Evolutionary conservation across 2,888 invertebrate species (phyloP), one percentile per base, ranked within the genome.

Genomic region (Tachina grossa): DNA sequence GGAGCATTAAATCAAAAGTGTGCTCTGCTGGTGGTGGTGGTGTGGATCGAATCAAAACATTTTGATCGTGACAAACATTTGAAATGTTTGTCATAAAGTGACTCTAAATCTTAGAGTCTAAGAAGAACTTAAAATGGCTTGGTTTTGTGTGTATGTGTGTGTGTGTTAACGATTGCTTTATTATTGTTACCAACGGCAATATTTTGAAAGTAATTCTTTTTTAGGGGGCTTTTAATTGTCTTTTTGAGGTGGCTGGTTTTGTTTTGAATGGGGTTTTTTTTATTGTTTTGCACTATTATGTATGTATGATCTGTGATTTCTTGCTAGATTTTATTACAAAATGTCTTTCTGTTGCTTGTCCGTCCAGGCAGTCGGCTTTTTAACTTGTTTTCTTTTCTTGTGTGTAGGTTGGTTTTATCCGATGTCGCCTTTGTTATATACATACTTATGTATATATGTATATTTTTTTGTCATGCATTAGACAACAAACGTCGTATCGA

Each of bases 11-110:
- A 51, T 51, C n/a, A 51, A 41, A 69, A 61, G 59, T 61, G 69
- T 69, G 69, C 69, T 41, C 41, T 16, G 22, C 14, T 53, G 53
- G 19, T 65, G 65, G 31, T 22, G 22, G 49, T 53, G 22, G 13
- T 31, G 53, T 53, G n/a, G 31, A 61, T 66, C 68, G 45, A 69
- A 74, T 74, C 61, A 69, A 69, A 84, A 43, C 47, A 49, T 63
- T 80, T 77, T 76, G 75, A 71, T 86, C 78, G 81, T 85, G 85
- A 85, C 82, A 85, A 82, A 85, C 74, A 78, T 85, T 85, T 75
- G 53, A 85, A 78, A 81, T 78, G 68, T 69, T 77, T 80, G 76
- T 84, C 72, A 77, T 74, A 80, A 66, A 66, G 65, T 80, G 80
- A 66, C 47, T 77, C 55, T 83, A n/a, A n/a, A n/a, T n/a, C n/a